A percentile compares a stretch with the other conserved stretches of the same genome.
phyloP scores from a whole-genome alignment of 1,140 invertebrate species.

The Vanessa atalanta region DNA sequence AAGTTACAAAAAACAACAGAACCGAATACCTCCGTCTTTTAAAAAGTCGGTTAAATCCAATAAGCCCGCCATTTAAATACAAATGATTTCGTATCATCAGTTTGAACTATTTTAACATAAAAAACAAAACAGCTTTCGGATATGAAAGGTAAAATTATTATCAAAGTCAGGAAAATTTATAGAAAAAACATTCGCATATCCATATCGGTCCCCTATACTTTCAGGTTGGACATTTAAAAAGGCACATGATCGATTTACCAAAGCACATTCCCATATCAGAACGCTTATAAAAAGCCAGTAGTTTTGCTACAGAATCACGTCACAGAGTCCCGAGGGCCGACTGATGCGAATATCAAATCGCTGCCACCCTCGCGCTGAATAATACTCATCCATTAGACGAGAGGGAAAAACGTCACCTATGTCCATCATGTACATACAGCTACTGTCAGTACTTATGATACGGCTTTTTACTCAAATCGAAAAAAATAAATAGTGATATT shows the following conservation, averaged over 20 bases:
- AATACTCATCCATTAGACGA: constrained; percentile 69
- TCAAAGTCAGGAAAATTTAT: background rate
- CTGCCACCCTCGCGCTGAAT: constrained; percentile 69
- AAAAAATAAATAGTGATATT: background rate
- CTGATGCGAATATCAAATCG: constrained; percentile 76
- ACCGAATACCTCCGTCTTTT: no score
- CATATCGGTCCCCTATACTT: constrained; percentile 19
- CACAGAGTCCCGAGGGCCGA: constrained; percentile 63
- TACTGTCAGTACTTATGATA: constrained; percentile 51
- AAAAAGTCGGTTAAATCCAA: no score
- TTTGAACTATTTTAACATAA: no score
- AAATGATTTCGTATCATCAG: no score
- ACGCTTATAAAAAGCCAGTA: constrained; percentile 57
- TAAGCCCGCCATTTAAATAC: no score
- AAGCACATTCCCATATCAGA: constrained; percentile 57
- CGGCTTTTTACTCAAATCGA: constrained; percentile 4
- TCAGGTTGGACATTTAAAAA: constrained; percentile 30
- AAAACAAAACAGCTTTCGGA: no score
- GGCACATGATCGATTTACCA: constrained; percentile 42
- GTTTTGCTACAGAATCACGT: constrained; percentile 64
- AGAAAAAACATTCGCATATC: background rate
- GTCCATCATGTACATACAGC: constrained; percentile 57
- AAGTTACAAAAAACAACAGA: no score
- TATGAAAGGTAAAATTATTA: background rate
- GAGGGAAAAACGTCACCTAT: constrained; percentile 62